These are phyloP conservation scores for Paraplagusia blochii DNA, from an alignment of 2,113 vertebrate species.

Conservation along the genomic window DNA sequence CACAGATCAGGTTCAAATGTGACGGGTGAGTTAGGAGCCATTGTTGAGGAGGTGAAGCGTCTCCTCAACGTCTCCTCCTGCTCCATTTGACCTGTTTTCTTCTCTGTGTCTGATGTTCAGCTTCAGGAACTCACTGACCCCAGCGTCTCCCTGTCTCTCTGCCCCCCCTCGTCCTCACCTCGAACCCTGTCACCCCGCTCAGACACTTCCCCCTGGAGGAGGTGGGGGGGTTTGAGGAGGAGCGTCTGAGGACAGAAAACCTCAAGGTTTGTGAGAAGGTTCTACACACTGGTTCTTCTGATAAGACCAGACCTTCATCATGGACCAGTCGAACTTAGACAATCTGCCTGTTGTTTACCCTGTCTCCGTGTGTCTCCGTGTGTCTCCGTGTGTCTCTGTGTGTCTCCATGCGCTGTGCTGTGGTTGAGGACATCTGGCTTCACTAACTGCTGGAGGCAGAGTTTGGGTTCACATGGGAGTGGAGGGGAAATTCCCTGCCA, in stretches of 20 bases:
- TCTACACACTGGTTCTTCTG: too few species aligned
- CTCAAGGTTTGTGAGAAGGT: background rate
- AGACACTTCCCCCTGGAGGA: too few species aligned
- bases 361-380: slow-evolving; percentile 27
- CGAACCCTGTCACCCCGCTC: slow-evolving; percentile 62
- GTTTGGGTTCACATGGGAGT: slow-evolving; percentile 49
- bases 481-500: slow-evolving; percentile 62
- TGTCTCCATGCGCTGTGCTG: slow-evolving; percentile 47
- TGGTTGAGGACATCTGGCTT: slow-evolving; percentile 65
- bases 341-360: slow-evolving; percentile 38
- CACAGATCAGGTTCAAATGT: too few species aligned
- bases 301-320: too few species aligned
- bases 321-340: slow-evolving; percentile 14
- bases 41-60: too few species aligned
- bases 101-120: slow-evolving; percentile 56
- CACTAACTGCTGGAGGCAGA: slow-evolving; percentile 46
- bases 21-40: too few species aligned
- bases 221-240: too few species aligned
- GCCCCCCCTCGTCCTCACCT: slow-evolving; percentile 48
- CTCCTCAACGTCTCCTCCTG: slow-evolving; percentile 23
- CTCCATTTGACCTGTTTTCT: slow-evolving; percentile 57
- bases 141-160: slow-evolving; percentile 40
- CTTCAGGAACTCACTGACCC: slow-evolving; percentile 75
- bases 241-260: background rate
- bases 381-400: slow-evolving; percentile 23